These are phyloP conservation scores for Eunapius fragilis DNA, from an alignment of 37 sponge, comb jelly and placozoan genomes.

Conservation along the genomic window DNA sequence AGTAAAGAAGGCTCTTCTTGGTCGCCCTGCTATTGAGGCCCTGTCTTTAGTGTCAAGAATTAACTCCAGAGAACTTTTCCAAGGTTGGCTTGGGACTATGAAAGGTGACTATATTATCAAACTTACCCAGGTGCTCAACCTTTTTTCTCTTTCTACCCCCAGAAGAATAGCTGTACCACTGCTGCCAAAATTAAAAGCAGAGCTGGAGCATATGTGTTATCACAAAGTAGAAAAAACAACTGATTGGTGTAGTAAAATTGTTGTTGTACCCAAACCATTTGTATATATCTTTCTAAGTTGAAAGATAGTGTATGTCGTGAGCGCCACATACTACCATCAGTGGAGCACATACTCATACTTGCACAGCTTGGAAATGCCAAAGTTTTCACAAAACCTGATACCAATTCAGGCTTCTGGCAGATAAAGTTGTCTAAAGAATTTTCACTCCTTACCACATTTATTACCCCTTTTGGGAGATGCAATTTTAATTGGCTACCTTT, in stretches of 20 bases:
- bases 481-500: constrained; percentile 12
- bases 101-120: constrained; percentile 24
- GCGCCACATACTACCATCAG: constrained; percentile 14
- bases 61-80: too few relatives aligned
- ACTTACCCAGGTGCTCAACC: not conserved
- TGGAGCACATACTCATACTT: constrained; percentile 5
- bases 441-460: constrained; percentile 17
- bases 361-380: not conserved
- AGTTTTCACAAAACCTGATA: not conserved
- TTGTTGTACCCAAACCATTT: constrained; percentile 45
- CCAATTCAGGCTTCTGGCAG: constrained; percentile 32
- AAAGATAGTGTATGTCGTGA: constrained; percentile 5
- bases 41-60: too few relatives aligned
- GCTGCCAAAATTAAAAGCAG: constrained; percentile 12
- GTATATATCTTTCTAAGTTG: constrained; percentile 22
- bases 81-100: constrained; percentile 21
- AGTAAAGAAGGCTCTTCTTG: not conserved
- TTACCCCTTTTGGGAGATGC: constrained; percentile 24
- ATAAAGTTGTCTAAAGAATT: constrained; percentile 3
- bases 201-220: constrained; percentile 48
- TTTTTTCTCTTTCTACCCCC: constrained; percentile 27
- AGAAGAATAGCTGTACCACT: constrained; percentile 38
- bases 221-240: constrained; percentile 1
- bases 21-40: too few relatives aligned
- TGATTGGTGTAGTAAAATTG: constrained; percentile 43